Evolutionary conservation across 37 sponge, comb jelly and placozoan genomes (phyloP), one percentile per base, ranked within the genome.

Genomic region (Cliona cf. orientalis): DNA sequence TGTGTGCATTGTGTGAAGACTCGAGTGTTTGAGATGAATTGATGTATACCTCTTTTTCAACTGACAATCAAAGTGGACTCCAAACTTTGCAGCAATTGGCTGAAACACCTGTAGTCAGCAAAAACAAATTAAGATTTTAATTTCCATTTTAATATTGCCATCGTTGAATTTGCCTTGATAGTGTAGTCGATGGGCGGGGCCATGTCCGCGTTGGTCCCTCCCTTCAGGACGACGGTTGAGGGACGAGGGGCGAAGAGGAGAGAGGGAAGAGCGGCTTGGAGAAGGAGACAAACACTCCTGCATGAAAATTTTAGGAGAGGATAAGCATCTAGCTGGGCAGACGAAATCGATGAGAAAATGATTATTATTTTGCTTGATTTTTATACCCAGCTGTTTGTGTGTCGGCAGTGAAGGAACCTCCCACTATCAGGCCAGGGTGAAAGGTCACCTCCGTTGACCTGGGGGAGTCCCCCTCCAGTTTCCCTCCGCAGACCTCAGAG

Each of bases 131-230:
- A 34, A 67, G 69, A 37, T 19, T 6, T 67, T 7, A 7, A 25
- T 62, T 9, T 9, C 7, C 21, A 14, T 26, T n/a, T 62, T n/a
- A 23, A 9, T n/a, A 53, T 40, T 64, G 11, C 55, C 55, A 19
- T 11, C 17, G 11, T 49, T 58, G 28, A 61, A 76, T 61, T 1
- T 43, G 87, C 95, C 80, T 80, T 76, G 25, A 53, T 44, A 3
- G 77, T 72, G 69, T 95, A 95, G 65, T 95, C 93, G 40, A 97
- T 89, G 45, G 91, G 98, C 25, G 98, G 98, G 29, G 98, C 98
- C 84, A 95, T 87, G 71, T 91, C 93, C 28, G 95, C 98, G 79
- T 97, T 76, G 17, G 98, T 97, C 7, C 98, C 98, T 0, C 98
- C 98, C 35, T 49, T 86, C 33, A 97, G 84, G 23, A 31, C 56